Percentiles rank a stretch among this genome's conserved stretches.
Evolutionary conservation across 2,888 invertebrate species (phyloP).

Genomic region (Opisthograptis luteolata): DNA sequence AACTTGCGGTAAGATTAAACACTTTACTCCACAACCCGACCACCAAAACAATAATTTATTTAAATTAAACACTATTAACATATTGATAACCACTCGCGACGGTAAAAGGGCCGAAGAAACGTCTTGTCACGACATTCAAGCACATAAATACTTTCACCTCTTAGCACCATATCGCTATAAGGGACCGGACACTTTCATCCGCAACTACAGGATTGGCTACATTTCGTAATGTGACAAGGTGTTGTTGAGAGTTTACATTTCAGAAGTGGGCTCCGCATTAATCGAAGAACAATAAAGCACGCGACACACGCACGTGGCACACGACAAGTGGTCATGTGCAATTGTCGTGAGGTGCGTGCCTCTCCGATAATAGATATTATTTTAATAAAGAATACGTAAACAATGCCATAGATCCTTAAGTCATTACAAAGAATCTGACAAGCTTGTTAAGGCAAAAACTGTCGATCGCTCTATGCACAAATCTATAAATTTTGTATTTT

Average conservation of each 20-base stretch:
- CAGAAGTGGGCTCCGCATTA: slow-evolving; percentile 2
- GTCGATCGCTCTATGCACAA: too few species aligned
- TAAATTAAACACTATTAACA: slow-evolving; percentile 49
- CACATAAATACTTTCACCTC: background rate
- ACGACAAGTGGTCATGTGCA: slow-evolving; percentile 65
- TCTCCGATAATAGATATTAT: slow-evolving; percentile 41
- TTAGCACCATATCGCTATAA: background rate
- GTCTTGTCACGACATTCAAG: slow-evolving; percentile 19
- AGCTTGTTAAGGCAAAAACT: too few species aligned
- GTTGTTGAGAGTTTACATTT: background rate
- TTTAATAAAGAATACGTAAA: slow-evolving; percentile 20
- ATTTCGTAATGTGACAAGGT: slow-evolving; percentile 7
- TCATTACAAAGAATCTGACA: too few species aligned
- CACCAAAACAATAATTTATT: slow-evolving; percentile 47
- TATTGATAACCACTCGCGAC: slow-evolving; percentile 42
- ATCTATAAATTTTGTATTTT: too few species aligned
- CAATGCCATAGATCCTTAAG: slow-evolving; percentile 10
- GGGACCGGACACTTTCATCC: too few species aligned
- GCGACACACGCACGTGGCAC: slow-evolving; percentile 60
- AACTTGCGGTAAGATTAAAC: slow-evolving; percentile 19
- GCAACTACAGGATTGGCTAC: too few species aligned
- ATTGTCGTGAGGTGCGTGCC: slow-evolving; percentile 64
- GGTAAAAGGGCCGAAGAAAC: slow-evolving; percentile 14
- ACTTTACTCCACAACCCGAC: slow-evolving; percentile 21
- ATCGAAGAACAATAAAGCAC: slow-evolving; percentile 54